Percentiles rank a stretch among this genome's conserved stretches.
phyloP scores from a whole-genome alignment of 2,797 vertebrate species.

The Periophthalmus magnuspinnatus region DNA sequence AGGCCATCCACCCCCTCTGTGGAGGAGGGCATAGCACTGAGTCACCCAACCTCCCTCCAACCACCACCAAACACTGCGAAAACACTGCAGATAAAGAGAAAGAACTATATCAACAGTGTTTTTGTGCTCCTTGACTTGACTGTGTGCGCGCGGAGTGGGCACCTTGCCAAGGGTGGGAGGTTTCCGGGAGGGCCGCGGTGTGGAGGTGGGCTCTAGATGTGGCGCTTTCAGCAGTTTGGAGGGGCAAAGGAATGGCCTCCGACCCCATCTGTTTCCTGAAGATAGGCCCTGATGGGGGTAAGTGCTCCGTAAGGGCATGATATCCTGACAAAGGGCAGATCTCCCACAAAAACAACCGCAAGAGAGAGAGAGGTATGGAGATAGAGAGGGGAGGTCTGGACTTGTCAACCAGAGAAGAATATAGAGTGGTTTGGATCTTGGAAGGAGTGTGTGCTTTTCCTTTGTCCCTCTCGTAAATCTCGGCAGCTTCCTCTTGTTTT shows the following conservation, averaged over 20 bases:
- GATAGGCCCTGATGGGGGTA: conserved; percentile 90
- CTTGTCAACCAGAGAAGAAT: conserved; percentile 71
- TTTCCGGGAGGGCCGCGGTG: conserved; percentile 85
- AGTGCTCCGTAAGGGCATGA: conserved; percentile 83
- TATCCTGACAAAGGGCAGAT: conserved; percentile 81
- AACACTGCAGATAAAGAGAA: conserved; percentile 68
- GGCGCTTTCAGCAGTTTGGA: conserved; percentile 93
- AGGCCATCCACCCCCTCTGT: conserved; percentile 78
- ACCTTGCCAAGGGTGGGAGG: conserved; percentile 88
- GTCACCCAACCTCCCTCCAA: conserved; percentile 77
- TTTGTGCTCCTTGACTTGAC: conserved; percentile 79
- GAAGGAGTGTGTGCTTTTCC: conserved; percentile 78
- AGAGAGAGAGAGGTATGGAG: conserved; percentile 35
- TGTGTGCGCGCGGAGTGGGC: conserved; percentile 84
- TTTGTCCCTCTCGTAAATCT: conserved; percentile 86
- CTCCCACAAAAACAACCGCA: conserved; percentile 72
- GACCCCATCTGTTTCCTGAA: conserved; percentile 99
- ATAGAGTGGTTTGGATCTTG: conserved; percentile 69
- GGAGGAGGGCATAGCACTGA: conserved; percentile 78
- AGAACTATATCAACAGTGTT: conserved; percentile 66
- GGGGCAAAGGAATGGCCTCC: conserved; percentile 94
- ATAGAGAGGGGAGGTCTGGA: conserved; percentile 55
- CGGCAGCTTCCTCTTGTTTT: conserved; percentile 88
- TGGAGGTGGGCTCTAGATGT: conserved; percentile 90
- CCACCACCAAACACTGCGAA: conserved; percentile 53